Base-by-base conservation (phyloP, 2,888 invertebrate genomes). In the Parthenolecanium corni region DNA sequence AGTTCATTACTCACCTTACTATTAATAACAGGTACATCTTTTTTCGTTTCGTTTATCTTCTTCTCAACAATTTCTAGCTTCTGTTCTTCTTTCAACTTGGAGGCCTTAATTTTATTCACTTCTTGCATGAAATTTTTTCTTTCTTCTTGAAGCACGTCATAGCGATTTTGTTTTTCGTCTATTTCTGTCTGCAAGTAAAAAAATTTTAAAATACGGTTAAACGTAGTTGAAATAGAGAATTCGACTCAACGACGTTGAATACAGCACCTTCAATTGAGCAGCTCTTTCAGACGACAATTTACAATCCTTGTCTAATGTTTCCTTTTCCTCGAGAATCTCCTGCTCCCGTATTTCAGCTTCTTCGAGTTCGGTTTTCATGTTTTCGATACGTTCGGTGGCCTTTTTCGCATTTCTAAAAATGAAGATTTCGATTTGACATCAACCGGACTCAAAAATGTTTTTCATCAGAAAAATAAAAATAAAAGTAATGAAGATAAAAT, bases 81-180 rank as follows among this genome's bases (percentile, higher is more conserved):
- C 67, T 86, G 83, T 65, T 86, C 84, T 0, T 88, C 77, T 69
- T 90, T 89, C 0, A 93, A 76, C 49, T 86, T 80, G 58, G 82
- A 76, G 1, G 82, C 77, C 70, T 86, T 86, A 4, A 83, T 72
- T 64, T 83, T 80, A 66, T 82, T 85, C 70, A 86, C 84, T 62
- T 80, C 76, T 24, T 78, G 76, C 25, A 80, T 79, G 0, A 87
- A 53, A 11, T 47, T 62, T 11, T 52, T 54, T 18, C 87, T 80
- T 69, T 85, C 82, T 63, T 82, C 78, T 67, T 85, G 84, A 0
- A 85, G 72, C 2, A 70, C 71, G 56, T 68, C 62, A 67, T 71
- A 49, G 6, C 67, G 64, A 21, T 66, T 58, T 44, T 54, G 53
- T 70, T 79, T 77, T 70, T 81, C 78, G 52, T 80, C 76, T 0